phyloP scores from a whole-genome alignment of 2,113 vertebrate species.

The Solenodon paradoxus region DNA sequence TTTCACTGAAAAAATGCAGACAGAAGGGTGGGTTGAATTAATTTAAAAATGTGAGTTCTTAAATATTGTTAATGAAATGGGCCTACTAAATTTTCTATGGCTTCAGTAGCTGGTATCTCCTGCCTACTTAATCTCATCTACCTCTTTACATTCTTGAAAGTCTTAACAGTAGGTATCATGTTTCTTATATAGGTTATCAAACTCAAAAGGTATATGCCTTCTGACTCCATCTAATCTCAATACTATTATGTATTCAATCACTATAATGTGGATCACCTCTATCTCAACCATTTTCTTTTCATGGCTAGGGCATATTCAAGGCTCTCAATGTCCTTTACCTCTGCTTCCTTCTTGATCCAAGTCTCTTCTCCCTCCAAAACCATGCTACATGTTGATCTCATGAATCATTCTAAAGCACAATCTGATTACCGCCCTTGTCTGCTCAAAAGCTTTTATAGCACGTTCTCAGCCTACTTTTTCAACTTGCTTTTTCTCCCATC shows the following conservation, averaged over 20 bases:
- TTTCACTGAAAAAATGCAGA: neutral
- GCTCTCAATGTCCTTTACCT: accelerated
- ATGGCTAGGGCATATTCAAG: neutral
- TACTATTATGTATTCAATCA: neutral
- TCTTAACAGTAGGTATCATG: neutral
- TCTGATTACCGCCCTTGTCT: neutral
- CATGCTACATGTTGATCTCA: neutral
- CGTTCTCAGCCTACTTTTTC: neutral
- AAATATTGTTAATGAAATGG: neutral
- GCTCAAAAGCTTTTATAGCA: neutral
- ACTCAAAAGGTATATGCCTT: neutral
- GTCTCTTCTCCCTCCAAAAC: neutral
- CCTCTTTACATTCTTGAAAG: neutral
- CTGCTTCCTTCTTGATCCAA: neutral
- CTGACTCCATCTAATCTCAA: neutral
- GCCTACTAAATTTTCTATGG: neutral
- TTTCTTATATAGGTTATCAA: neutral
- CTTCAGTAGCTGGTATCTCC: neutral
- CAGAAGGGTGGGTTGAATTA: neutral
- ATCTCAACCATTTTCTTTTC: neutral
- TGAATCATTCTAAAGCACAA: neutral
- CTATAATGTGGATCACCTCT: too few relatives aligned
- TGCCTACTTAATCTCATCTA: neutral
- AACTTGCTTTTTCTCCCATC: neutral
- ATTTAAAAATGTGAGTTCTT: neutral